Conservation (phyloP, 2,797 vertebrate species). For the Eospalax fontanierii region DNA sequence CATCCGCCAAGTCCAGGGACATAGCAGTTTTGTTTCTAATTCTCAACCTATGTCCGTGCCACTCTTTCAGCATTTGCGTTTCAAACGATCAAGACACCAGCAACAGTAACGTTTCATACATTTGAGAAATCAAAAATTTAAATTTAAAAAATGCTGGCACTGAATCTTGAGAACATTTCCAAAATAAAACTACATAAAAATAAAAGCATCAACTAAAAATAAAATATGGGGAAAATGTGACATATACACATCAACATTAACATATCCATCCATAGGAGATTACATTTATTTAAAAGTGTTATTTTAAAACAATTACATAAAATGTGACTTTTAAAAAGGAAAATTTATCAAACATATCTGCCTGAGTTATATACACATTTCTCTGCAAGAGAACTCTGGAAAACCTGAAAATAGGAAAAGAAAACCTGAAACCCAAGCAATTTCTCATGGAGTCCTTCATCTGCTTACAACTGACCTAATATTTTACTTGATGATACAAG, state of each 20-base stretch:
- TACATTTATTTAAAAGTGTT: constrained; percentile 56
- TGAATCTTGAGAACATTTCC: constrained; percentile 38
- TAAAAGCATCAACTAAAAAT: constrained; percentile 54
- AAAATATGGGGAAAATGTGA: constrained; percentile 22
- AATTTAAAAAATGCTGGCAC: constrained; percentile 10
- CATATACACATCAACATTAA: neutral
- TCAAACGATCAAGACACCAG: constrained; percentile 34
- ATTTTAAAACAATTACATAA: constrained; percentile 63
- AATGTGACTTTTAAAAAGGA: constrained; percentile 55
- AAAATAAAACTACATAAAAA: constrained; percentile 26
- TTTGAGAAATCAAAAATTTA: constrained; percentile 45
- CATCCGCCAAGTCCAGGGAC: neutral
- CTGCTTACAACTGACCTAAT: neutral
- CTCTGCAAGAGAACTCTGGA: constrained; percentile 44
- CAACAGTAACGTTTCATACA: neutral
- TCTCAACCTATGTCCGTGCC: neutral
- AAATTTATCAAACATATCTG: neutral
- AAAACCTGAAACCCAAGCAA: neutral
- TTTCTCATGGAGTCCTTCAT: neutral
- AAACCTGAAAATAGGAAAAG: constrained; percentile 49
- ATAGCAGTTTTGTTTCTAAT: neutral
- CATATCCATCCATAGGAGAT: constrained; percentile 9
- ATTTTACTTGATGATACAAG: constrained; percentile 8
- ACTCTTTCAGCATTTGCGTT: constrained; percentile 51
- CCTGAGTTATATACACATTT: neutral